phyloP scores from a whole-genome alignment of 2,888 invertebrate genomes.

The Linyphia triangularis region DNA sequence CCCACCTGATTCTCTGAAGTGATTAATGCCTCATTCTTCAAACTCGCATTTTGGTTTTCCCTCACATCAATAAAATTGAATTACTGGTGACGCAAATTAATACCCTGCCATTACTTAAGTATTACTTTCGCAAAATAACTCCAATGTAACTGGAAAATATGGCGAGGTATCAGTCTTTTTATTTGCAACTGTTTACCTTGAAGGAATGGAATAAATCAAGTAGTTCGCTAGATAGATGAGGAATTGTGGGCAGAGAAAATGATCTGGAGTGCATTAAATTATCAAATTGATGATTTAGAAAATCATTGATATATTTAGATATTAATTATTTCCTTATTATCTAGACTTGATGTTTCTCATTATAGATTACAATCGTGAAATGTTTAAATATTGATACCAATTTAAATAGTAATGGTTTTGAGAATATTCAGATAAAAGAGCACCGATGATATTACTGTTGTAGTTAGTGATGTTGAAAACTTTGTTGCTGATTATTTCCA shows the following conservation, averaged over 20 bases:
- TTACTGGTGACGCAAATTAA: slow-evolving; percentile 37
- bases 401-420: too few relatives aligned
- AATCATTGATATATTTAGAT: slow-evolving; percentile 17
- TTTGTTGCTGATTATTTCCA: too few relatives aligned
- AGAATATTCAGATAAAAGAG: too few relatives aligned
- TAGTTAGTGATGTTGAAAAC: too few relatives aligned
- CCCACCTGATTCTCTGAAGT: slow-evolving; percentile 23
- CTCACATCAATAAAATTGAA: slow-evolving; percentile 34
- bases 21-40: slow-evolving; percentile 46
- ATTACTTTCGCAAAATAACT: slow-evolving; percentile 30
- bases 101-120: slow-evolving; percentile 44
- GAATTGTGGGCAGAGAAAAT: neutral
- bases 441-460: too few relatives aligned
- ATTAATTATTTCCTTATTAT: slow-evolving; percentile 14
- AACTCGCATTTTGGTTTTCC: slow-evolving; percentile 8
- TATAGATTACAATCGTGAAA: too few relatives aligned
- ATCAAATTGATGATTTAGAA: slow-evolving; percentile 23
- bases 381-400: too few relatives aligned
- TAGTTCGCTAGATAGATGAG: too few relatives aligned
- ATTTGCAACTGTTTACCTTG: slow-evolving; percentile 41
- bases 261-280: neutral
- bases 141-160: slow-evolving; percentile 4
- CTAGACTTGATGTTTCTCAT: too few relatives aligned
- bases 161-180: neutral
- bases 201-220: slow-evolving; percentile 8